Evolutionary conservation across 2,888 invertebrate species (phyloP).

Genomic region (Drosophila paramelanica): DNA sequence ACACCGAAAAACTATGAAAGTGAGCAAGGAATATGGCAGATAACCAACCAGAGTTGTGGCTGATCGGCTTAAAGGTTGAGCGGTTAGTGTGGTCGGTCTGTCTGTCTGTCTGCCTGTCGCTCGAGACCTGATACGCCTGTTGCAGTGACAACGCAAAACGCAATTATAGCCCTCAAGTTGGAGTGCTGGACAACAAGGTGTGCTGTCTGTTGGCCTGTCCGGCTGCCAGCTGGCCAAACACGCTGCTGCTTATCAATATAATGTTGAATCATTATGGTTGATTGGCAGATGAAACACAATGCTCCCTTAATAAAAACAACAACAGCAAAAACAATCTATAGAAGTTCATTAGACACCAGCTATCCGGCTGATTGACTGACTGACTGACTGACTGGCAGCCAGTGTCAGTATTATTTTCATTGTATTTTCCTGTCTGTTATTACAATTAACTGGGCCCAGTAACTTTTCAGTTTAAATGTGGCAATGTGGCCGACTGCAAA

Average conservation of each 20-base stretch:
- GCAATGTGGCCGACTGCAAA: not conserved
- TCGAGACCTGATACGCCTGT: slow-evolving; percentile 45
- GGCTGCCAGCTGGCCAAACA: slow-evolving; percentile 53
- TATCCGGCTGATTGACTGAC: slow-evolving; percentile 9
- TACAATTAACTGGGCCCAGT: slow-evolving; percentile 18
- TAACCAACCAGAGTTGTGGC: slow-evolving; percentile 30
- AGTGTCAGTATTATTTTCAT: not conserved
- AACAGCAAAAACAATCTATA: slow-evolving; percentile 19
- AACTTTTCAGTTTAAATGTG: slow-evolving; percentile 20
- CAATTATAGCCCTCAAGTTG: slow-evolving; percentile 50
- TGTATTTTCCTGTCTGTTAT: slow-evolving; percentile 51
- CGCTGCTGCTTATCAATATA: slow-evolving; percentile 55
- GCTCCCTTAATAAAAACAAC: slow-evolving; percentile 10
- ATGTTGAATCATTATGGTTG: slow-evolving; percentile 75
- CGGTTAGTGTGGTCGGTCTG: not conserved
- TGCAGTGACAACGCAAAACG: slow-evolving; percentile 61
- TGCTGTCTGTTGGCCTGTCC: slow-evolving; percentile 35
- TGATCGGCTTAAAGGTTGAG: slow-evolving; percentile 15
- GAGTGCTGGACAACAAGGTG: slow-evolving; percentile 16
- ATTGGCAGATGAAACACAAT: slow-evolving; percentile 64
- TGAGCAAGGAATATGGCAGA: slow-evolving; percentile 12
- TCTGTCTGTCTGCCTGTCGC: not conserved
- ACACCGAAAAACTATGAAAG: slow-evolving; percentile 12
- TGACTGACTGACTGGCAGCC: slow-evolving; percentile 3
- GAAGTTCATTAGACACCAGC: slow-evolving; percentile 58